Evolutionary conservation across 1,140 invertebrate species (phyloP).

Genomic region (Lasaia peninsularis): DNA sequence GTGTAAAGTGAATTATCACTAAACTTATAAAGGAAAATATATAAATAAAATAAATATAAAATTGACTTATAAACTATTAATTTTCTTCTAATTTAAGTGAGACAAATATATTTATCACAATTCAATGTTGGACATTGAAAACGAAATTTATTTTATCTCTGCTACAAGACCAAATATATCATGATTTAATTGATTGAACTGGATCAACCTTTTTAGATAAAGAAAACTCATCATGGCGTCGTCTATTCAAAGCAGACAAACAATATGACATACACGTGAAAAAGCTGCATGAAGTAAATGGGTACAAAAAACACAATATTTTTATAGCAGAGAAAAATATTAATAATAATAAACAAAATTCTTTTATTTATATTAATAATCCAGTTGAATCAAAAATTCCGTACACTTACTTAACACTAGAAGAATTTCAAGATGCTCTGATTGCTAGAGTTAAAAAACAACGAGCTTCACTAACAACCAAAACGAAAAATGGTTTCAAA

Average conservation of each 20-base stretch:
- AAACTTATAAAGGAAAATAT: too few species aligned
- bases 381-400: slow-evolving; percentile 58
- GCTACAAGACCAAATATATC: too few species aligned
- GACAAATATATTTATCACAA: too few species aligned
- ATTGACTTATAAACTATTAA: too few species aligned
- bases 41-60: too few species aligned
- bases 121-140: too few species aligned
- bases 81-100: too few species aligned
- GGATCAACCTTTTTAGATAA: slow-evolving; percentile 20
- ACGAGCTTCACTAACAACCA: slow-evolving; percentile 12
- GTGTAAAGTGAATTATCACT: too few species aligned
- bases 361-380: slow-evolving; percentile 59
- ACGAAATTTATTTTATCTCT: too few species aligned
- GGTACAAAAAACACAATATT: slow-evolving; percentile 53
- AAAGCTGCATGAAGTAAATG: slow-evolving; percentile 60
- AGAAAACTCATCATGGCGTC: slow-evolving; percentile 17
- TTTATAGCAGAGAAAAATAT: slow-evolving; percentile 30
- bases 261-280: slow-evolving; percentile 45
- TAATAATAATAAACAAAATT: slow-evolving; percentile 17
- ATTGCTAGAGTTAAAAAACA: slow-evolving; percentile 31
- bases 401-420: slow-evolving; percentile 45
- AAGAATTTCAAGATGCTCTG: slow-evolving; percentile 51
- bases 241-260: slow-evolving; percentile 23
- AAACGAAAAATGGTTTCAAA: background rate
- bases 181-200: background rate